These are phyloP conservation scores for Bursaphelenchus mucronatus DNA, from an alignment of 1,140 invertebrate species.

Conservation along the genomic window DNA sequence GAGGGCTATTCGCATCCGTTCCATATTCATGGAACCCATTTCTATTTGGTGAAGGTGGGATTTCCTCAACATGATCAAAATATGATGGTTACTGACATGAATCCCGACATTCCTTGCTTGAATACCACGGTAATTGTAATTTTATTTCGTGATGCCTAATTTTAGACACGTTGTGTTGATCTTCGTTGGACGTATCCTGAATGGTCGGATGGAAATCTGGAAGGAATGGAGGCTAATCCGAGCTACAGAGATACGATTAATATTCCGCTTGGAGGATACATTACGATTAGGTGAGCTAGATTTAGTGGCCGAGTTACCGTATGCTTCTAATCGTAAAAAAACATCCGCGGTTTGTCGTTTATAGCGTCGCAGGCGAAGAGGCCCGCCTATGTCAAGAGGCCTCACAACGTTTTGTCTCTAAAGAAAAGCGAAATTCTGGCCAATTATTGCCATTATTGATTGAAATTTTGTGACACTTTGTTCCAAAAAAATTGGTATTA, in stretches of 20 bases:
- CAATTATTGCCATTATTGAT: too few relatives aligned
- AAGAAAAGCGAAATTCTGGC: too few relatives aligned
- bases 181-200: slow-evolving; percentile 41
- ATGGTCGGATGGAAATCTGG: slow-evolving; percentile 43
- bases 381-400: too few relatives aligned
- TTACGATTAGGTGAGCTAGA: slow-evolving; percentile 34
- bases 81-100: slow-evolving; percentile 35
- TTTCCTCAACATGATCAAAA: slow-evolving; percentile 47
- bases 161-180: slow-evolving; percentile 36
- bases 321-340: background rate
- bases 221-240: slow-evolving; percentile 44
- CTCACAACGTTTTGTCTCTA: too few relatives aligned
- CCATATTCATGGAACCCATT: slow-evolving; percentile 57
- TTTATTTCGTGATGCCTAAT: slow-evolving; percentile 6
- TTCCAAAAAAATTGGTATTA: too few relatives aligned
- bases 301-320: background rate
- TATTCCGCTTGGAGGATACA: slow-evolving; percentile 50
- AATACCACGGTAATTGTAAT: slow-evolving; percentile 29
- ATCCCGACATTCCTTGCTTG: slow-evolving; percentile 40
- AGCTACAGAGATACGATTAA: slow-evolving; percentile 49
- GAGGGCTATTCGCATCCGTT: slow-evolving; percentile 55
- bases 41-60: slow-evolving; percentile 55
- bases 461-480: too few relatives aligned
- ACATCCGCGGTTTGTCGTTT: background rate
- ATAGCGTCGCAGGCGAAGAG: too few relatives aligned